Evolutionary conservation across 2,888 invertebrate species (phyloP).

Genomic region (Pseudeuparius sepicola): DNA sequence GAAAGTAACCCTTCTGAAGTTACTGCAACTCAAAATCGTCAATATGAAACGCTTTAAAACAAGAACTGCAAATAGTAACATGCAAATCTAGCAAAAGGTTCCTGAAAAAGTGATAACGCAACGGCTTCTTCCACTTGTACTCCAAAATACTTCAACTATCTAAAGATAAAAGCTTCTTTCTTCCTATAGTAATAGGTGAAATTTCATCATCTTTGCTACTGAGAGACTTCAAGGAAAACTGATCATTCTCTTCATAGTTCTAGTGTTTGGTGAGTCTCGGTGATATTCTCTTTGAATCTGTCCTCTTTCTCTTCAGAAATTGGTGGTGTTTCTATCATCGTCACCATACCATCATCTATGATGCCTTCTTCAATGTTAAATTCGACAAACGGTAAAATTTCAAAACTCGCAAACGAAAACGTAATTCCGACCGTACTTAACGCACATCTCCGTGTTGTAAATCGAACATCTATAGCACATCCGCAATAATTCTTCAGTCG

Average conservation of each 20-base stretch:
- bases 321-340: slow-evolving; percentile 59
- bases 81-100: slow-evolving; percentile 90
- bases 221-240: slow-evolving; percentile 56
- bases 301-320: slow-evolving; percentile 39
- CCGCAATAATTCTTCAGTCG: slow-evolving; percentile 84
- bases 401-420: slow-evolving; percentile 92
- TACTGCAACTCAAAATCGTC: slow-evolving; percentile 95
- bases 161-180: slow-evolving; percentile 62
- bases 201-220: slow-evolving; percentile 24
- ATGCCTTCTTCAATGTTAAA: slow-evolving; percentile 83
- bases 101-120: slow-evolving; percentile 71
- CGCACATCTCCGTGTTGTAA: slow-evolving; percentile 78
- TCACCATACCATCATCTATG: slow-evolving; percentile 72
- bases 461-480: slow-evolving; percentile 96
- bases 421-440: slow-evolving; percentile 81
- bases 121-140: slow-evolving; percentile 62
- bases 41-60: slow-evolving; percentile 86
- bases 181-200: slow-evolving; percentile 47
- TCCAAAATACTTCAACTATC: slow-evolving; percentile 74
- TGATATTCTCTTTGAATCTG: slow-evolving; percentile 41
- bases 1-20: slow-evolving; percentile 83
- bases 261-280: slow-evolving; percentile 49
- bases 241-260: slow-evolving; percentile 47
- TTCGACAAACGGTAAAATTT: slow-evolving; percentile 89
- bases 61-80: slow-evolving; percentile 75